Evolutionary conservation across 2,888 invertebrate species (phyloP).

Genomic region (Mesorhabditis spiculigera): DNA sequence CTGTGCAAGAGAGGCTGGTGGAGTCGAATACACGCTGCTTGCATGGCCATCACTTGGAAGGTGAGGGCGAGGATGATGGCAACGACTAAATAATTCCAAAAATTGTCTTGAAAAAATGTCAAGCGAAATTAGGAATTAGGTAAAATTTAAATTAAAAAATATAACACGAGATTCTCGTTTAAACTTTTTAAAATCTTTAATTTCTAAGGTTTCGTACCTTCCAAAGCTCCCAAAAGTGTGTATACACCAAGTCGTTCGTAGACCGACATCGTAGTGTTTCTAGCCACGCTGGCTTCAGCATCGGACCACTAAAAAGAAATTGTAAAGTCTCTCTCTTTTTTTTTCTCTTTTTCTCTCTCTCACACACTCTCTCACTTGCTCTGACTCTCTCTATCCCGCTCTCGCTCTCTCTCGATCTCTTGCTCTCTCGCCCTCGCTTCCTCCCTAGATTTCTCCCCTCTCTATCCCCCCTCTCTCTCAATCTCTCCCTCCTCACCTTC

Average conservation of each 20-base stretch:
- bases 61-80: constrained; percentile 28
- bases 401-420: too few species aligned
- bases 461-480: too few species aligned
- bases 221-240: constrained; percentile 56
- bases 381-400: too few species aligned
- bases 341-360: background rate
- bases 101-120: background rate
- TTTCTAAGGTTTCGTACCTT: constrained; percentile 25
- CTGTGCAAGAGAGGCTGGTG: constrained; percentile 51
- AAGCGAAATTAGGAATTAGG: background rate
- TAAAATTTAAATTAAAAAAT: constrained; percentile 8
- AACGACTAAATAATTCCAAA: constrained; percentile 22
- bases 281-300: background rate
- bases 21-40: constrained; percentile 37
- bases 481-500: background rate
- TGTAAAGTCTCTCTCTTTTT: too few species aligned
- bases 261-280: background rate
- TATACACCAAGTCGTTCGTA: constrained; percentile 61
- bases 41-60: constrained; percentile 27
- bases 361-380: too few species aligned
- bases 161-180: background rate
- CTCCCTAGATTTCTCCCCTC: too few species aligned
- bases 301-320: background rate
- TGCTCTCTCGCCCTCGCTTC: too few species aligned
- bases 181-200: background rate